Evolutionary conservation across 2,113 vertebrate genomes (phyloP).

Genomic region (Scortum barcoo): DNA sequence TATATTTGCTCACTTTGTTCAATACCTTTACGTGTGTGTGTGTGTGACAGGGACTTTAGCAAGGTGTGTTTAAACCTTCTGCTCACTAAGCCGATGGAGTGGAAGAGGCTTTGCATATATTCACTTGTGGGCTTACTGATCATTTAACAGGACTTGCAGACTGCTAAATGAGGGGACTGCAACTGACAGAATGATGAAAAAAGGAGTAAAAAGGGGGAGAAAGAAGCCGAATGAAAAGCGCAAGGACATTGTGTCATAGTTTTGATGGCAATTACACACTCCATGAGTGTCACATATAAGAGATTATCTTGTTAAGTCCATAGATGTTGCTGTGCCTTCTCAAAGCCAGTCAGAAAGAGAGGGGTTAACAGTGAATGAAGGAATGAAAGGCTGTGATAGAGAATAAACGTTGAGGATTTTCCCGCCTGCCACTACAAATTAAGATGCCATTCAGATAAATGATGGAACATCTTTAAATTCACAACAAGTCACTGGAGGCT

Average conservation of each 20-base stretch:
- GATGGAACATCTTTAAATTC: slow-evolving; percentile 20
- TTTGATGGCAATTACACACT: slow-evolving; percentile 19
- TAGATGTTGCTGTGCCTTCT: not conserved
- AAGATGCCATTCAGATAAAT: slow-evolving; percentile 10
- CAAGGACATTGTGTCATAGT: not conserved
- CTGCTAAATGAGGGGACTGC: slow-evolving; percentile 54
- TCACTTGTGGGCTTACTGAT: slow-evolving; percentile 77
- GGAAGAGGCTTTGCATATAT: slow-evolving; percentile 78
- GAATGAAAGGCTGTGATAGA: not conserved
- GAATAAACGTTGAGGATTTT: slow-evolving; percentile 7
- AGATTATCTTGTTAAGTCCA: slow-evolving; percentile 28
- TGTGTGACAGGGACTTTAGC: slow-evolving; percentile 47
- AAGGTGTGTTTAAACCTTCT: slow-evolving; percentile 74
- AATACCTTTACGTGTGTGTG: slow-evolving; percentile 41
- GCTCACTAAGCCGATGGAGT: slow-evolving; percentile 73
- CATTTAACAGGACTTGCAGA: slow-evolving; percentile 70
- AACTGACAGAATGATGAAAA: slow-evolving; percentile 43
- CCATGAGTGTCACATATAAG: slow-evolving; percentile 5
- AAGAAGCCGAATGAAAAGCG: slow-evolving; percentile 19
- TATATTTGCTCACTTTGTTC: slow-evolving; percentile 44
- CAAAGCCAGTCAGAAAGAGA: not conserved
- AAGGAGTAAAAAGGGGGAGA: not conserved
- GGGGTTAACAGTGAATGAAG: slow-evolving; percentile 7
- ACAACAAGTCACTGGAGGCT: not conserved
- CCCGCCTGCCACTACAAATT: not conserved